Evolutionary conservation across 2,888 invertebrate species (phyloP).

Genomic region (Drosophila peninsularis): DNA sequence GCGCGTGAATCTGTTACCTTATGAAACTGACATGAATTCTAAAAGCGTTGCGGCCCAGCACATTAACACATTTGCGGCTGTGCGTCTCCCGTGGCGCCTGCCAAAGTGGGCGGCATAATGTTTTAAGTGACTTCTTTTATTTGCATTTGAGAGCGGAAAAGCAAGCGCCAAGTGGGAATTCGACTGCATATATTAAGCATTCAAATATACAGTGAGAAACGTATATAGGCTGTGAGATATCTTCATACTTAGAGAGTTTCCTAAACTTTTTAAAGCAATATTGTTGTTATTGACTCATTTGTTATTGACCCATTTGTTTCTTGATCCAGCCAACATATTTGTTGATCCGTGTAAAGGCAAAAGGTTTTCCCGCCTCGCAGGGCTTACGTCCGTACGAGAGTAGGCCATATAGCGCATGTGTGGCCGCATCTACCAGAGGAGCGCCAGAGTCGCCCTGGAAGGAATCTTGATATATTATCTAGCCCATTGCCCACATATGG

Average conservation of each 20-base stretch:
- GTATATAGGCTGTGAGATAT: not conserved
- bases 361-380: constrained; percentile 48
- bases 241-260: not conserved
- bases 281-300: too few species aligned
- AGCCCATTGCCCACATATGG: too few species aligned
- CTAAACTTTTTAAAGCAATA: not conserved
- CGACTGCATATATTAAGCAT: constrained; percentile 54
- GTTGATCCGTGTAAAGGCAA: constrained; percentile 65
- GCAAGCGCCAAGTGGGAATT: constrained; percentile 55
- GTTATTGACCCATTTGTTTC: constrained; percentile 35
- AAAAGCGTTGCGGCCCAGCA: constrained; percentile 71
- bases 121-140: constrained; percentile 79
- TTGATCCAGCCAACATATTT: constrained; percentile 59
- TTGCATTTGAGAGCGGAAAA: constrained; percentile 63
- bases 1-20: constrained; percentile 66
- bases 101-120: constrained; percentile 69
- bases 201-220: not conserved
- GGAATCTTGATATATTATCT: not conserved
- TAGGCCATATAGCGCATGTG: constrained; percentile 69
- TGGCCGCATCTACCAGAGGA: constrained; percentile 72
- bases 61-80: constrained; percentile 67
- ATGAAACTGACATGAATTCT: constrained; percentile 80
- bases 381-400: constrained; percentile 79
- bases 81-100: constrained; percentile 38
- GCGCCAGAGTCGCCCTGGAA: constrained; percentile 83